These are phyloP conservation scores for Babylonia areolata DNA, from an alignment of 1,140 invertebrate species.

Conservation along the genomic window DNA sequence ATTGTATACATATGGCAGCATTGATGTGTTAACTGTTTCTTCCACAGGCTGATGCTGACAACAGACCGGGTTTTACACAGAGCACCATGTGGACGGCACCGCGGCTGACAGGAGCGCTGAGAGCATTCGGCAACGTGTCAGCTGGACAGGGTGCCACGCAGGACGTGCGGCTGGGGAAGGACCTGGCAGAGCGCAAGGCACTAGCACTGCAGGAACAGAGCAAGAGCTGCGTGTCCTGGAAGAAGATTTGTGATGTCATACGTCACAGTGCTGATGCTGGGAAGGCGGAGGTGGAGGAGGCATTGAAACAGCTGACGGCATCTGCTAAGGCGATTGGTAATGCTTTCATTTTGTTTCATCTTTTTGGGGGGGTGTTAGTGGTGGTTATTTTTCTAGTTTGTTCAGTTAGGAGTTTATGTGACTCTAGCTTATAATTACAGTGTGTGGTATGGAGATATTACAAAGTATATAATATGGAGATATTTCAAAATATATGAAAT, in stretches of 20 bases:
- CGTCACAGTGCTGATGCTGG: constrained; percentile 48
- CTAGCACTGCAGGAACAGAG: constrained; percentile 59
- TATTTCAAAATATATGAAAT: too few relatives aligned
- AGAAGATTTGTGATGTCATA: constrained; percentile 49
- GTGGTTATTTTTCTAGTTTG: too few relatives aligned
- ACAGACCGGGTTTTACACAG: not conserved
- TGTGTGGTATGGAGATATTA: too few relatives aligned
- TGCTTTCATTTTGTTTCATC: constrained; percentile 10
- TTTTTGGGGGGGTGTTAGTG: too few relatives aligned
- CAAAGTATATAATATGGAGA: too few relatives aligned
- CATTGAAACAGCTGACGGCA: constrained; percentile 59
- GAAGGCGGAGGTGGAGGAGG: constrained; percentile 48
- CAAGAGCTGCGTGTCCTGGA: constrained; percentile 61
- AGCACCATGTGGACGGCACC: constrained; percentile 45
- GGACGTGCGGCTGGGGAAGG: constrained; percentile 32
- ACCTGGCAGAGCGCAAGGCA: constrained; percentile 57
- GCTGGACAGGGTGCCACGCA: constrained; percentile 32
- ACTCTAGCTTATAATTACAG: too few relatives aligned
- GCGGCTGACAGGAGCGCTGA: constrained; percentile 66
- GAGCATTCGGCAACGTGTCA: constrained; percentile 64
- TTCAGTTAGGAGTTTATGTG: too few relatives aligned
- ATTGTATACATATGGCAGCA: too few relatives aligned
- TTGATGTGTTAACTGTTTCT: too few relatives aligned
- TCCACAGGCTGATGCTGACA: not conserved
- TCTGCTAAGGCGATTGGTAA: constrained; percentile 65